phyloP scores from a whole-genome alignment of 2,888 invertebrate genomes.

The Melinaea menophilus region DNA sequence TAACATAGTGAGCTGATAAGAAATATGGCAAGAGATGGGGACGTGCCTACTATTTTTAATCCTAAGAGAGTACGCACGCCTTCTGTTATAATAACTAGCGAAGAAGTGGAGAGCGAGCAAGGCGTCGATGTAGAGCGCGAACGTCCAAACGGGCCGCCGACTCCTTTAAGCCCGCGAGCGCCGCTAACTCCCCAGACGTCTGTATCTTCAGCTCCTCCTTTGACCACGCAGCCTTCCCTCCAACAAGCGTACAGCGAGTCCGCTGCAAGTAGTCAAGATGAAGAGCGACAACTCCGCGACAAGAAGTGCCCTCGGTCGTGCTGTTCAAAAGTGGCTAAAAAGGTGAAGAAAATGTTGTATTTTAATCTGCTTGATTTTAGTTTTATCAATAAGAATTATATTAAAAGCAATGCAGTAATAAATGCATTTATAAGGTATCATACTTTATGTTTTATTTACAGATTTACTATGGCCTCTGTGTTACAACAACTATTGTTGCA shows the following conservation, averaged over 20 bases:
- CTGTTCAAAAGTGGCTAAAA: constrained; percentile 89
- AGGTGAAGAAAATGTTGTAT: constrained; percentile 71
- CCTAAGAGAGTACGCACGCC: constrained; percentile 84
- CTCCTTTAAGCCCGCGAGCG: constrained; percentile 66
- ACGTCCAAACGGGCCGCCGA: constrained; percentile 70
- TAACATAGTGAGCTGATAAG: constrained; percentile 32
- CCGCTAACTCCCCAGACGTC: constrained; percentile 70
- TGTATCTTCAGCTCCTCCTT: constrained; percentile 70
- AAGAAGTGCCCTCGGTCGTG: constrained; percentile 84
- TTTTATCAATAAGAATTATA: neutral
- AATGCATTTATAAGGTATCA: constrained; percentile 20
- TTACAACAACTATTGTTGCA: constrained; percentile 90
- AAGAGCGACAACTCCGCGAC: constrained; percentile 72
- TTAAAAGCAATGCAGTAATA: constrained; percentile 13
- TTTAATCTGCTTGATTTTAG: neutral
- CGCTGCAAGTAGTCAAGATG: constrained; percentile 80
- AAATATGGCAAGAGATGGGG: constrained; percentile 83
- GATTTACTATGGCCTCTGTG: constrained; percentile 93
- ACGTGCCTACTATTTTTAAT: constrained; percentile 89
- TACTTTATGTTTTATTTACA: constrained; percentile 56
- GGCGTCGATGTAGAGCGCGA: constrained; percentile 58
- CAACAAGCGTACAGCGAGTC: constrained; percentile 73
- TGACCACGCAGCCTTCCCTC: constrained; percentile 68
- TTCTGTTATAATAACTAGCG: constrained; percentile 83
- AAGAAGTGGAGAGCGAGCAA: constrained; percentile 72